These are phyloP conservation scores for Simalia tracyae DNA, from an alignment of 2,797 vertebrate species.

Conservation along the genomic window DNA sequence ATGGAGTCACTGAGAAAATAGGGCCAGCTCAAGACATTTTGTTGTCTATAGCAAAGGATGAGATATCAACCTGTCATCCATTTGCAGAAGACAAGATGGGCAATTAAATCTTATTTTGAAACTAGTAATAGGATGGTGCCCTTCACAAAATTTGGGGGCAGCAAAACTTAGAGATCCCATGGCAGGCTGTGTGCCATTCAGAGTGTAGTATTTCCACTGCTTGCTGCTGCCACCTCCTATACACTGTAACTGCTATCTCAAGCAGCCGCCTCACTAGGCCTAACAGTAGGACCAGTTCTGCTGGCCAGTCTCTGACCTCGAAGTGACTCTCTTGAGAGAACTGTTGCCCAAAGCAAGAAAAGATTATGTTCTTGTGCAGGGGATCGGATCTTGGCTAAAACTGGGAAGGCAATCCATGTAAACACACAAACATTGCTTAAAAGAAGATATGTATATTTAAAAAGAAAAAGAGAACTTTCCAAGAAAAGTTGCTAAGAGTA, in stretches of 20 bases:
- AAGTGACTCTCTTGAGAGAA: background rate
- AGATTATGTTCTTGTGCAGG: background rate
- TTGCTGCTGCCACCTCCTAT: background rate
- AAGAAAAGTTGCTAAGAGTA: background rate
- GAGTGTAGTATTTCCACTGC: background rate
- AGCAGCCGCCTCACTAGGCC: background rate
- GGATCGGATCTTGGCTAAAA: background rate
- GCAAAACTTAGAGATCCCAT: background rate
- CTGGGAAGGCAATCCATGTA: conserved; percentile 48
- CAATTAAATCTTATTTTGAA: background rate
- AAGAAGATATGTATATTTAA: conserved; percentile 44
- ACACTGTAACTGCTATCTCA: background rate
- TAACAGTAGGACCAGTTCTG: background rate
- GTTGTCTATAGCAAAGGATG: background rate
- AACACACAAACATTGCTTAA: conserved; percentile 57
- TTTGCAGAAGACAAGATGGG: background rate
- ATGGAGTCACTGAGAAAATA: background rate
- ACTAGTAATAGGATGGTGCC: background rate
- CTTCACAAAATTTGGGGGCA: background rate
- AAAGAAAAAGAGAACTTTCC: conserved; percentile 52
- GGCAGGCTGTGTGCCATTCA: background rate
- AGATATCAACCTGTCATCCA: background rate
- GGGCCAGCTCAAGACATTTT: background rate
- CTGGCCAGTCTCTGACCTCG: background rate
- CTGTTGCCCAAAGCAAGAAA: background rate